These are phyloP conservation scores for Thysanoteuthis rhombus DNA, from an alignment of 2,888 invertebrate genomes.

Conservation along the genomic window DNA sequence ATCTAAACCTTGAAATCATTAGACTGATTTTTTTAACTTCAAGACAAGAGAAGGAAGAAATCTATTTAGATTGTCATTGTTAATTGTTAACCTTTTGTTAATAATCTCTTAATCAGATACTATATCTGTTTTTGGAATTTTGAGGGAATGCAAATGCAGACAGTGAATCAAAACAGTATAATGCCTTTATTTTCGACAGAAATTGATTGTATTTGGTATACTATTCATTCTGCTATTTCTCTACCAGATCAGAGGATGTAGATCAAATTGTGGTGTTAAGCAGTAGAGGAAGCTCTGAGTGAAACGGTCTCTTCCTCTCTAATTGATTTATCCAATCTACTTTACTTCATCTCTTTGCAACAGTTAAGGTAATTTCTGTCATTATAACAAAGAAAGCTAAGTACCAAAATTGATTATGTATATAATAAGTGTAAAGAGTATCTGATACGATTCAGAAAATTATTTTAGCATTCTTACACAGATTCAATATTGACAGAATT, in stretches of 20 bases:
- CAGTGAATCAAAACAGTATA: background rate
- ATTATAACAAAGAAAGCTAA: background rate
- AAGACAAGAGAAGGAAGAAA: too few species aligned
- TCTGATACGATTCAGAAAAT: too few species aligned
- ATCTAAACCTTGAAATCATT: too few species aligned
- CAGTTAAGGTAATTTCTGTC: background rate
- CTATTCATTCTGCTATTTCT: background rate
- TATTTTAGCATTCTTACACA: too few species aligned
- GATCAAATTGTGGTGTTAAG: background rate
- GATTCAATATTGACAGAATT: too few species aligned
- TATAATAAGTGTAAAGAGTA: too few species aligned
- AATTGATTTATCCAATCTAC: background rate
- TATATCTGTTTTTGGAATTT: background rate
- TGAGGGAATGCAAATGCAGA: background rate
- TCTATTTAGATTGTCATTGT: too few species aligned
- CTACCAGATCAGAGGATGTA: background rate
- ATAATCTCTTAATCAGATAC: background rate
- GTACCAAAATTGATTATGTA: too few species aligned
- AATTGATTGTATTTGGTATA: background rate
- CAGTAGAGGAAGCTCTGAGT: background rate
- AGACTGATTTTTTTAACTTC: too few species aligned
- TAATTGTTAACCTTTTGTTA: background rate
- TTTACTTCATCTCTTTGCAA: background rate
- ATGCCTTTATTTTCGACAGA: background rate
- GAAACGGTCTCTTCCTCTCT: background rate